A percentile compares a stretch with the other conserved stretches of the same genome.
Evolutionary conservation across 2,888 invertebrate species (phyloP).

Genomic region (Geotrupes spiniger): DNA sequence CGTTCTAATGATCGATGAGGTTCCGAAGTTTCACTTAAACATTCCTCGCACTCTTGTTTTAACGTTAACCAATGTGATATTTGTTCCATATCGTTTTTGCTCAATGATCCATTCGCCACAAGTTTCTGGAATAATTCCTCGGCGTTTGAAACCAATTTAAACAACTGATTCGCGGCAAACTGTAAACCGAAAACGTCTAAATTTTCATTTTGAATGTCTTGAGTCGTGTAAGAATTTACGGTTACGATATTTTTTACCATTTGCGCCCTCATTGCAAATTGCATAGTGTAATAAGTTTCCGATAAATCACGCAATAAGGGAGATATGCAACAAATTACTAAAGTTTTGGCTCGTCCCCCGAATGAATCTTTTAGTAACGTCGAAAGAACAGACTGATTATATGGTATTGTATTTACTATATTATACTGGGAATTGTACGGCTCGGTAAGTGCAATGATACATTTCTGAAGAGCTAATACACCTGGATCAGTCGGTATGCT

Average conservation of each 20-base stretch:
- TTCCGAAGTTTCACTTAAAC: constrained; percentile 60
- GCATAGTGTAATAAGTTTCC: constrained; percentile 68
- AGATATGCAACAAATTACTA: constrained; percentile 71
- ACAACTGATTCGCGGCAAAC: constrained; percentile 80
- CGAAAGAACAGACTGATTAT: constrained; percentile 66
- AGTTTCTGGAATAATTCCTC: constrained; percentile 79
- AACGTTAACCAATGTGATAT: constrained; percentile 80
- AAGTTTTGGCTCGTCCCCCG: constrained; percentile 71
- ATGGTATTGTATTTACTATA: constrained; percentile 43
- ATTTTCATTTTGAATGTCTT: constrained; percentile 37
- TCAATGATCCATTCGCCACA: constrained; percentile 65
- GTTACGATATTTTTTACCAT: constrained; percentile 70
- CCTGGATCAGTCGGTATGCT: constrained; percentile 61
- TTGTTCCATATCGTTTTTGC: constrained; percentile 71
- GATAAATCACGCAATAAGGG: constrained; percentile 65
- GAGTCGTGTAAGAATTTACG: constrained; percentile 60
- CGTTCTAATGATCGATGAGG: constrained; percentile 54
- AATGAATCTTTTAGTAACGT: constrained; percentile 71
- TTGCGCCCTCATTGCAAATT: constrained; percentile 64
- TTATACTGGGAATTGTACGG: constrained; percentile 34
- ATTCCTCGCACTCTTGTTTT: constrained; percentile 86
- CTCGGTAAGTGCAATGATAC: constrained; percentile 60
- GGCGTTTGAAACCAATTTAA: constrained; percentile 79
- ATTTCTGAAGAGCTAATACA: constrained; percentile 63
- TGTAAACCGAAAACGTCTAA: constrained; percentile 67